Conservation (phyloP, 2,888 invertebrate species). For the Hydriomena furcata region DNA sequence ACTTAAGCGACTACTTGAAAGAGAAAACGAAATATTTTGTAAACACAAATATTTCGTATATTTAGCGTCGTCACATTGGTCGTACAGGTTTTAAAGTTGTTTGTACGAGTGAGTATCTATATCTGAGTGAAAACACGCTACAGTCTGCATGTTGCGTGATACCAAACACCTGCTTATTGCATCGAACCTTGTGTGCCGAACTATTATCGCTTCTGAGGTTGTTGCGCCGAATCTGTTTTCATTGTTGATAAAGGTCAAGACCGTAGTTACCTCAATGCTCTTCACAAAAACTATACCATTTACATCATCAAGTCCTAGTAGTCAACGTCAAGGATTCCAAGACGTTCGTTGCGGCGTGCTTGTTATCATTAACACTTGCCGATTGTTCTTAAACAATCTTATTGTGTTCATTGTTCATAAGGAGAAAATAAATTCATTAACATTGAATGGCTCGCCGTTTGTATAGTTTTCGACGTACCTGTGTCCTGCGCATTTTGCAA, state of each 20-base stretch:
- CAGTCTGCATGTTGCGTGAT: constrained; percentile 64
- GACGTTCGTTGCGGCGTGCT: constrained; percentile 49
- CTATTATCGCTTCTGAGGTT: constrained; percentile 51
- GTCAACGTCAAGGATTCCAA: constrained; percentile 51
- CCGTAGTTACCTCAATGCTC: constrained; percentile 44
- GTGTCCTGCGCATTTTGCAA: constrained; percentile 86
- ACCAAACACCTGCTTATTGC: constrained; percentile 66
- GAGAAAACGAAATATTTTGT: constrained; percentile 67
- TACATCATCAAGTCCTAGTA: constrained; percentile 43
- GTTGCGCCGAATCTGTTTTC: constrained; percentile 53
- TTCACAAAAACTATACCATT: constrained; percentile 44
- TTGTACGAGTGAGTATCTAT: constrained; percentile 50
- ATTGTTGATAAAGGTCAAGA: constrained; percentile 70
- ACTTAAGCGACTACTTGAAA: constrained; percentile 50
- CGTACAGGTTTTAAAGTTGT: constrained; percentile 64
- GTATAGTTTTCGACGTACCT: constrained; percentile 65
- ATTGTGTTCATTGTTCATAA: constrained; percentile 65
- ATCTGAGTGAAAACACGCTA: constrained; percentile 69
- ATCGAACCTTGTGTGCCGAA: constrained; percentile 59
- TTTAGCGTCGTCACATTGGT: constrained; percentile 49
- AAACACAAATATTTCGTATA: constrained; percentile 71
- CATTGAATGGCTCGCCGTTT: constrained; percentile 31
- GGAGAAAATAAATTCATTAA: constrained; percentile 50
- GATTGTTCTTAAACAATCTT: constrained; percentile 65
- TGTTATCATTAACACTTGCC: constrained; percentile 70